phyloP scores from a whole-genome alignment of 2,888 invertebrate species.

The Microlaimidae sp. region DNA sequence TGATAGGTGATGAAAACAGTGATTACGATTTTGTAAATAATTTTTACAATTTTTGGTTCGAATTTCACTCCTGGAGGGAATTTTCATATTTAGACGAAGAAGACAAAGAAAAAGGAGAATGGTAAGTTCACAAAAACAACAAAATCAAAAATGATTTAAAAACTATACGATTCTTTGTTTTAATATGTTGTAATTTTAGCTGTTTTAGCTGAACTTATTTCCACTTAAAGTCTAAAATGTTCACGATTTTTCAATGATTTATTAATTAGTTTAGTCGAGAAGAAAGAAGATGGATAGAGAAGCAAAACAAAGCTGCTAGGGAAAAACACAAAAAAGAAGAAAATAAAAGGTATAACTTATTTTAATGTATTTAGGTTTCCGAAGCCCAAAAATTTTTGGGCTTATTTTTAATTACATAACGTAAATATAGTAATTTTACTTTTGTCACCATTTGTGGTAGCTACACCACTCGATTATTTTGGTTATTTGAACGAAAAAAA shows the following conservation, averaged over 20 bases:
- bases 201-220: too few relatives aligned
- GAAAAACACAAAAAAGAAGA: slow-evolving; percentile 91
- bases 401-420: too few relatives aligned
- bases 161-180: too few relatives aligned
- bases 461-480: too few relatives aligned
- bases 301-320: slow-evolving; percentile 80
- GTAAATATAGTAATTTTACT: too few relatives aligned
- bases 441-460: too few relatives aligned
- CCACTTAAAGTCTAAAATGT: not conserved
- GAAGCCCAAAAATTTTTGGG: too few relatives aligned
- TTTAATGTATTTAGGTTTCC: too few relatives aligned
- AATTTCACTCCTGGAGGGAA: slow-evolving; percentile 96
- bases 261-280: too few relatives aligned
- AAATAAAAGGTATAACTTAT: slow-evolving; percentile 69
- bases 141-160: not conserved
- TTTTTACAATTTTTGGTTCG: slow-evolving; percentile 89
- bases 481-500: too few relatives aligned
- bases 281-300: slow-evolving; percentile 92
- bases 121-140: slow-evolving; percentile 39
- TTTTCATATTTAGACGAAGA: slow-evolving; percentile 97
- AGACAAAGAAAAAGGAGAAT: slow-evolving; percentile 91
- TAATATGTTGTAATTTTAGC: too few relatives aligned
- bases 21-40: slow-evolving; percentile 65
- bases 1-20: slow-evolving; percentile 57
- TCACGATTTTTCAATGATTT: too few relatives aligned